Evolutionary conservation across 2,113 vertebrate species (phyloP).

Genomic region (Lontra canadensis): DNA sequence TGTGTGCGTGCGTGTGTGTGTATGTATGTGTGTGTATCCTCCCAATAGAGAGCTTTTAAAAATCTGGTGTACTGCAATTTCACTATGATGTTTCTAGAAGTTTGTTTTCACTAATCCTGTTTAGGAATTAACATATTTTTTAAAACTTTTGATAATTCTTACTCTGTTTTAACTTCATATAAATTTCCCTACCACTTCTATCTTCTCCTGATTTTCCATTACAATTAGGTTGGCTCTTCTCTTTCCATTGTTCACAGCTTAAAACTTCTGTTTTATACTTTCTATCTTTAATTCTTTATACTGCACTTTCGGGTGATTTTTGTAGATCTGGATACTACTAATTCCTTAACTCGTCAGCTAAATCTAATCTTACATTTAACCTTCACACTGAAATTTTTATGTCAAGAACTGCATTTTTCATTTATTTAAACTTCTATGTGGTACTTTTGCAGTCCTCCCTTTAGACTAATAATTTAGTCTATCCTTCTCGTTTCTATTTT

Average conservation of each 20-base stretch:
- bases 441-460: neutral
- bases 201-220: neutral
- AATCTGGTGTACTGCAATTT: neutral
- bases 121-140: neutral
- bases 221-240: neutral
- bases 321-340: neutral
- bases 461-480: neutral
- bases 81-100: neutral
- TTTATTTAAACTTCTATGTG: neutral
- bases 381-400: neutral
- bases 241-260: neutral
- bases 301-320: neutral
- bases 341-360: neutral
- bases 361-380: neutral
- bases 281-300: neutral
- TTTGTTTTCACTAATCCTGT: neutral
- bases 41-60: neutral
- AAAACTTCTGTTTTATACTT: neutral
- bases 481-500: neutral
- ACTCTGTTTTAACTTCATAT: neutral
- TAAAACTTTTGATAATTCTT: neutral
- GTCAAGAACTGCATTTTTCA: neutral
- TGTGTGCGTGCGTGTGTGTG: neutral
- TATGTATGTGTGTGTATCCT: neutral
- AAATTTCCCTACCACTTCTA: neutral